Conservation (phyloP, 2,888 invertebrate species). For the Tuberolachnus salignus region DNA sequence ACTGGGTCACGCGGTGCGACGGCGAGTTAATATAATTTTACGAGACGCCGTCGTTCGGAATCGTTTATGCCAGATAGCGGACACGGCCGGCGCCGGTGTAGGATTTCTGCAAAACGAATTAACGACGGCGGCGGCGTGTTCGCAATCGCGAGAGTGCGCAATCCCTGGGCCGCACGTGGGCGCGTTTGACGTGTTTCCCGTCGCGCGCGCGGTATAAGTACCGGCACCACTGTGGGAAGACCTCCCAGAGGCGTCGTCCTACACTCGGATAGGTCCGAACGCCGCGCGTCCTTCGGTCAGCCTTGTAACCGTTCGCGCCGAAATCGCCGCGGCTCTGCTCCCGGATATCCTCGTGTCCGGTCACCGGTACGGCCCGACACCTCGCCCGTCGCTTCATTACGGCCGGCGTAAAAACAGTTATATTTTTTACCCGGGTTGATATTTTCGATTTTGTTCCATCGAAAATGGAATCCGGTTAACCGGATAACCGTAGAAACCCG, state of each 20-base stretch:
- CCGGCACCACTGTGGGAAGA: conserved; percentile 40
- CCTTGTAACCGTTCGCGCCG: conserved; percentile 48
- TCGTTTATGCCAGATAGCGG: no score
- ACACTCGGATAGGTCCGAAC: conserved; percentile 41
- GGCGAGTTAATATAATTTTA: no score
- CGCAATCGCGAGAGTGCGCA: conserved; percentile 5
- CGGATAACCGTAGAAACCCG: no score
- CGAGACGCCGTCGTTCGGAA: no score
- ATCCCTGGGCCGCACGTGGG: conserved; percentile 18
- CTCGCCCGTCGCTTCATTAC: neutral
- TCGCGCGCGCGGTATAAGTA: conserved; percentile 10
- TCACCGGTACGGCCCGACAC: neutral
- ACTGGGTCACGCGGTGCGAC: no score
- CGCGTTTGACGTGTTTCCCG: conserved; percentile 31
- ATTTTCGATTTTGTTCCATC: no score
- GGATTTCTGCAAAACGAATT: neutral
- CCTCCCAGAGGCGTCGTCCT: conserved; percentile 56
- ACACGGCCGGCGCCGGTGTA: no score
- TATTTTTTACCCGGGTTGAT: no score
- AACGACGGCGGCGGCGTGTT: neutral
- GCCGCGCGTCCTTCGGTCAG: conserved; percentile 47
- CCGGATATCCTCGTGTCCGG: conserved; percentile 30
- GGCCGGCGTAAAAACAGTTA: no score
- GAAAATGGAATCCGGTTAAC: no score
- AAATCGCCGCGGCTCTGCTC: conserved; percentile 25